Evolutionary conservation across 2,113 vertebrate species (phyloP), one percentile per base, ranked within the genome.

Genomic region (Grallaria varia): DNA sequence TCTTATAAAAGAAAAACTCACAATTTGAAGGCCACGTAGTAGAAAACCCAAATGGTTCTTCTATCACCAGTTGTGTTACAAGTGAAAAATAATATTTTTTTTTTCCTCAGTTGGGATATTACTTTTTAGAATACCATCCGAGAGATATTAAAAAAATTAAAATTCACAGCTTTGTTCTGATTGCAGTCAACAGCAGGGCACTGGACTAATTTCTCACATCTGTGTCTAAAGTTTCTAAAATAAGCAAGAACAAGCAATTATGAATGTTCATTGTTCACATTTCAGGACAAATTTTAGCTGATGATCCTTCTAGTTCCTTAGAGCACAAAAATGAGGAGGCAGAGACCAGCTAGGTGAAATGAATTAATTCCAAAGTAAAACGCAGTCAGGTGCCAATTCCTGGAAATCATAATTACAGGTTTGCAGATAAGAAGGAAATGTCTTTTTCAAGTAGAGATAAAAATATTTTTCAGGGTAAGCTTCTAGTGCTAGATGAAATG

Each of bases 331-430:
- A 82, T 45, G 53, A 89, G 58, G 39, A 69, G 72, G 87, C 64
- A 84, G 77, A 47, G 44, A 83, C 37, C 72, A 93, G 71, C 17
- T 67, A 66, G 18, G 47, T 71, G 40, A 96, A 95, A 87, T 66
- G 28, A 95, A 95, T 66, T 52, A 8, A 75, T 56, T 96, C 39
- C 68, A 74, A 95, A 84, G 49, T 60, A 92, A 94, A 84, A 84
- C 58, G 40, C 30, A 80, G 12, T 33, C 42, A 96, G 79, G 45
- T 87, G 68, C 47, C 90, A 96, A 23, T 80, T 92, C 94, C 56
- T 89, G 39, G 86, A 69, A 95, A 96, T 89, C 72, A n/a, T 72
- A 95, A 95, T 85, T 81, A 12, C 39, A 58, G 35, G 22, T 72
- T 87, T 33, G 35, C 14, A 64, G 40, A 27, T 3, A 47, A 69